Evolutionary conservation across 2,113 vertebrate genomes (phyloP).

Genomic region (Thalassarche chlororhynchos): DNA sequence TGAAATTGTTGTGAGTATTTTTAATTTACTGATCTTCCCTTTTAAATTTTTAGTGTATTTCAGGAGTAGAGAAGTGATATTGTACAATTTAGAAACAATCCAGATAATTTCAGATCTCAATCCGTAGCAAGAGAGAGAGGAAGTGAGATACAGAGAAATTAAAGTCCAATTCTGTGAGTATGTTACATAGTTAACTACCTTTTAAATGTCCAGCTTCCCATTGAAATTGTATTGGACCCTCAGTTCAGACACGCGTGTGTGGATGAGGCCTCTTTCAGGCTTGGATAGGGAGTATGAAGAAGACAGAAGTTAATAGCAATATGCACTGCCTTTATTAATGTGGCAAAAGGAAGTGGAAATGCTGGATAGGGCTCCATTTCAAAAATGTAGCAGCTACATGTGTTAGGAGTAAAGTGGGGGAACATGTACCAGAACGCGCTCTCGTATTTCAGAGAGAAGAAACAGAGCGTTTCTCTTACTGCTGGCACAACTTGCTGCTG

Average conservation of each 20-base stretch:
- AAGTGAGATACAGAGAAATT: background rate
- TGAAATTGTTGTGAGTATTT: background rate
- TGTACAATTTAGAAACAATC: background rate
- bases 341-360: background rate
- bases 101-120: background rate
- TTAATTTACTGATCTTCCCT: background rate
- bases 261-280: background rate
- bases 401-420: background rate
- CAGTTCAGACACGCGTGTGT: background rate
- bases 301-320: background rate
- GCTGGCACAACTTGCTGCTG: background rate
- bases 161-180: background rate
- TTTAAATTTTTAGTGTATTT: background rate
- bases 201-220: background rate
- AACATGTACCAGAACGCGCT: background rate
- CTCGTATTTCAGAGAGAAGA: background rate
- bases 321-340: background rate
- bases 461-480: background rate
- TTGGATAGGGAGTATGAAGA: background rate
- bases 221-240: background rate
- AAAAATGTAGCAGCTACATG: background rate
- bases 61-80: background rate
- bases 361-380: background rate
- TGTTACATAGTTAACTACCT: background rate
- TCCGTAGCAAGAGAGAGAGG: background rate